Percentiles rank a stretch among this genome's conserved stretches.
Evolutionary conservation across 92 coral and sea anemone genomes (phyloP).

Genomic region (Porites cylindrica): DNA sequence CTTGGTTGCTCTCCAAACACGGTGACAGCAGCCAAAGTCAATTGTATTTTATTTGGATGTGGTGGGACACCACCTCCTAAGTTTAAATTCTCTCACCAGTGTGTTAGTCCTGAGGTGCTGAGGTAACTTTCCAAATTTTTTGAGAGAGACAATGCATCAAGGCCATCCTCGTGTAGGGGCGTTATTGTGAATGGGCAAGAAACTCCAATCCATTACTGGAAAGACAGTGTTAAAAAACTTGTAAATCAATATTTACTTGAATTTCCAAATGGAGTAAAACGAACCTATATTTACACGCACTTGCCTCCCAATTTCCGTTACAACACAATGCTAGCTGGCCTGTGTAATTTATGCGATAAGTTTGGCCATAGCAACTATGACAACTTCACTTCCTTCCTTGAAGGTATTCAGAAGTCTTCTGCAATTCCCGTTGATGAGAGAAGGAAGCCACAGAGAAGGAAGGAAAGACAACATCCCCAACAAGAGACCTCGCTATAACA

Average conservation of each 20-base stretch:
- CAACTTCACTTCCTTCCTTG: background rate
- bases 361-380: conserved; percentile 30
- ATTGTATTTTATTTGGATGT: conserved; percentile 59
- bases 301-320: conserved; percentile 23
- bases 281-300: conserved; percentile 48
- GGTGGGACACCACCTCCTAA: conserved; percentile 59
- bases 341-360: conserved; percentile 39
- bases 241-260: conserved; percentile 54
- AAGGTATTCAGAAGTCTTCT: too few species aligned
- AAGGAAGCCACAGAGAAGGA: too few species aligned
- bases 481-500: too few species aligned
- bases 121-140: conserved; percentile 46
- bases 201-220: conserved; percentile 50
- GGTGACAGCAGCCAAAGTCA: conserved; percentile 52
- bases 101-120: conserved; percentile 45
- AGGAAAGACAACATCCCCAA: too few species aligned
- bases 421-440: too few species aligned
- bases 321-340: conserved; percentile 43
- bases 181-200: conserved; percentile 36
- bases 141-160: conserved; percentile 42
- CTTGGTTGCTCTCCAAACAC: conserved; percentile 62
- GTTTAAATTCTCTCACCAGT: conserved; percentile 34
- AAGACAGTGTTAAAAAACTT: conserved; percentile 45
- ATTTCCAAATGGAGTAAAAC: conserved; percentile 40
- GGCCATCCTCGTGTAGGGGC: conserved; percentile 51